Evolutionary conservation across 2,113 vertebrate genomes (phyloP).

Genomic region (Plotosus lineatus): DNA sequence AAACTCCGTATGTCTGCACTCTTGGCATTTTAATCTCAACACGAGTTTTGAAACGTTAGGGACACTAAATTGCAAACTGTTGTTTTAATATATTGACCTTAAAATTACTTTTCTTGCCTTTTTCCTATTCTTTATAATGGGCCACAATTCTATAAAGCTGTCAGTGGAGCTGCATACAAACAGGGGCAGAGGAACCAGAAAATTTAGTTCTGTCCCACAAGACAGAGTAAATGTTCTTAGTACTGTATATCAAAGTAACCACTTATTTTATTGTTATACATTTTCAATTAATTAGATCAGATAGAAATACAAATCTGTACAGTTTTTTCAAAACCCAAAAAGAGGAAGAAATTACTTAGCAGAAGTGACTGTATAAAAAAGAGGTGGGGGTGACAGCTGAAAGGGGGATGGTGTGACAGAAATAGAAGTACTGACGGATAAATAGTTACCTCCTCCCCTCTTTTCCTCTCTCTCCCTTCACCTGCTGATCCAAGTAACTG

Average conservation of each 20-base stretch:
- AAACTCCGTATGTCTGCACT: not conserved
- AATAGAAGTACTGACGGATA: constrained; percentile 78
- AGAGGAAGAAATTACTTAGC: constrained; percentile 68
- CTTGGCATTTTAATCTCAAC: not conserved
- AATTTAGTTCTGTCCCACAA: too few species aligned
- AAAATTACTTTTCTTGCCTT: not conserved
- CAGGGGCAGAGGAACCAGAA: not conserved
- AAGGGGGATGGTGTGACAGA: constrained; percentile 73
- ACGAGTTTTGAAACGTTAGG: not conserved
- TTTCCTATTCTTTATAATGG: not conserved
- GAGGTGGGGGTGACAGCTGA: constrained; percentile 76
- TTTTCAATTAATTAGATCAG: not conserved
- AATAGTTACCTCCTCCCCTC: constrained; percentile 67
- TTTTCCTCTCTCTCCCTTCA: constrained; percentile 55
- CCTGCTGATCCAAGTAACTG: constrained; percentile 60
- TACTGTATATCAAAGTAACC: not conserved
- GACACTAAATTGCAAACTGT: not conserved
- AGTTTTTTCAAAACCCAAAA: constrained; percentile 46
- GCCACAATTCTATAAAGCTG: not conserved
- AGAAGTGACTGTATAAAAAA: constrained; percentile 57
- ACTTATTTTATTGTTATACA: not conserved
- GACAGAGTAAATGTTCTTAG: not conserved
- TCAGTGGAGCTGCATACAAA: not conserved
- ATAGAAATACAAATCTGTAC: not conserved
- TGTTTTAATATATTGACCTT: not conserved